Percentiles rank a stretch among this genome's conserved stretches.
Evolutionary conservation across 2,113 vertebrate species (phyloP).

Genomic region (Rhynchomys soricoides): DNA sequence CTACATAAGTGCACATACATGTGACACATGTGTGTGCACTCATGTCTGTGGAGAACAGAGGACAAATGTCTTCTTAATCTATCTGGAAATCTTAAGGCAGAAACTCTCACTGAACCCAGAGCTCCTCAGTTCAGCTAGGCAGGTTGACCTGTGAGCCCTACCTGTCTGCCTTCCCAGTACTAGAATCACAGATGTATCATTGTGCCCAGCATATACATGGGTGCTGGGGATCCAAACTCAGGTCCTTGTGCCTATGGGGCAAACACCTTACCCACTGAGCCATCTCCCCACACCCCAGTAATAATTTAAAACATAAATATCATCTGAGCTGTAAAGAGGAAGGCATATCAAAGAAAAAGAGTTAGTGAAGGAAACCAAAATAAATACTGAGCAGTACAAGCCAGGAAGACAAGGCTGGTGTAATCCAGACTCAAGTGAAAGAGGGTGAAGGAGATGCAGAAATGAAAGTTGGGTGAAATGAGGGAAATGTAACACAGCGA

Average conservation of each 20-base stretch:
- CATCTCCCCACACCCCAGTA: not conserved
- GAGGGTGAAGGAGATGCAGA: constrained; percentile 1
- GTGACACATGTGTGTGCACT: too few relatives aligned
- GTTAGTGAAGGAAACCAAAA: constrained; percentile 38
- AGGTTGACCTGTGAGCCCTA: not conserved
- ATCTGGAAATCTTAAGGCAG: not conserved
- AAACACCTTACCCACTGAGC: not conserved
- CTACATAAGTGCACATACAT: not conserved
- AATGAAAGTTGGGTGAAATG: not conserved
- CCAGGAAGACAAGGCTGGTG: not conserved
- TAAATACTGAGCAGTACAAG: not conserved
- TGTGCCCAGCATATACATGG: not conserved
- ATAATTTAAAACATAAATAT: not conserved
- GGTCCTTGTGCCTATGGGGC: not conserved
- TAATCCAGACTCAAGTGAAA: not conserved
- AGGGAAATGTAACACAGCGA: not conserved
- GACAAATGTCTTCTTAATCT: not conserved
- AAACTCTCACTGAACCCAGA: not conserved
- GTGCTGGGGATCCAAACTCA: not conserved
- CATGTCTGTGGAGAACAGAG: not conserved
- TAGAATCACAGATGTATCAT: not conserved
- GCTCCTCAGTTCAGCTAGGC: not conserved
- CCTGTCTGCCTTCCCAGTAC: not conserved
- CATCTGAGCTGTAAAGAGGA: not conserved
- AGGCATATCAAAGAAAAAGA: not conserved